Conservation (phyloP, 2,888 invertebrate species). For the Augochlorella aurata region DNA sequence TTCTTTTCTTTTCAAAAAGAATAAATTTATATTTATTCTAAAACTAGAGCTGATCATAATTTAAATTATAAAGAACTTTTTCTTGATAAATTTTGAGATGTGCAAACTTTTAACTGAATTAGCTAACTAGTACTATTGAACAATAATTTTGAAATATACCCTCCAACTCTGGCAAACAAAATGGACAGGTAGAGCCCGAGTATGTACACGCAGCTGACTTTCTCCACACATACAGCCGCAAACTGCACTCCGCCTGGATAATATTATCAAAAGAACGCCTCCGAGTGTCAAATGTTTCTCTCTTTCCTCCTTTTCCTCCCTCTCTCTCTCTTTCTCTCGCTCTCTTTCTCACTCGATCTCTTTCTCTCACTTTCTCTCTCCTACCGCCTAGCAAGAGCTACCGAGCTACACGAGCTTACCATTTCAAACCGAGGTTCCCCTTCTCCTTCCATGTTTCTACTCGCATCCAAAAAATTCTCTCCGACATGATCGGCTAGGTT, state of each 20-base stretch:
- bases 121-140: slow-evolving; percentile 1
- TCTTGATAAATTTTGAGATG: slow-evolving; percentile 11
- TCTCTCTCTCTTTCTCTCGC: slow-evolving; percentile 1
- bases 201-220: slow-evolving; percentile 68
- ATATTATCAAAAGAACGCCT: slow-evolving; percentile 75
- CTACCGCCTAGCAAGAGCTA: slow-evolving; percentile 81
- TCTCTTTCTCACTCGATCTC: slow-evolving; percentile 19
- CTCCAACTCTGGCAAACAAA: slow-evolving; percentile 55
- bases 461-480: slow-evolving; percentile 76
- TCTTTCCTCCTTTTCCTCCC: slow-evolving; percentile 20
- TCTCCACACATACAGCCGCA: slow-evolving; percentile 71
- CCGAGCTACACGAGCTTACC: slow-evolving; percentile 82
- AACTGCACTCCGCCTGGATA: slow-evolving; percentile 79
- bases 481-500: slow-evolving; percentile 82
- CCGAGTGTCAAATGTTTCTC: slow-evolving; percentile 80
- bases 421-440: slow-evolving; percentile 81
- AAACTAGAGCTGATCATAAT: neutral
- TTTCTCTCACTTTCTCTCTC: slow-evolving; percentile 62
- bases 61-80: neutral
- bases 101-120: slow-evolving; percentile 3
- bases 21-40: neutral
- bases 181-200: slow-evolving; percentile 55
- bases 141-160: slow-evolving; percentile 26
- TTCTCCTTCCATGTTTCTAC: slow-evolving; percentile 74
- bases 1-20: neutral